Base-by-base conservation (phyloP, 2,113 vertebrate genomes). In the Crotophaga sulcirostris region DNA sequence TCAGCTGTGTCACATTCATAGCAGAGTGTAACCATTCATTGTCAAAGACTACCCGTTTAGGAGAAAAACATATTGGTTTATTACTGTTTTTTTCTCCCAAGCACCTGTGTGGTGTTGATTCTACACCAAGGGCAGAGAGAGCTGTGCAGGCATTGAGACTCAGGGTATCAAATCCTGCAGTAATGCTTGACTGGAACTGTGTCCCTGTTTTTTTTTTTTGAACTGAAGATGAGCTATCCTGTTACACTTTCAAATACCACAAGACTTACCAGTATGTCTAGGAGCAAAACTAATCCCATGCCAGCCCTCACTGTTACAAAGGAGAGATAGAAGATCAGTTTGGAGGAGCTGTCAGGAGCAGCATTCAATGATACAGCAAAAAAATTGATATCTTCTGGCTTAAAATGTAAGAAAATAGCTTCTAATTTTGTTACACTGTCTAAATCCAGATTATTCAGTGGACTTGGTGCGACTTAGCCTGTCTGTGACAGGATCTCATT, bases 291-390 rank as follows among this genome's bases (percentile, higher is more conserved):
- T 49, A 84, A 60, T 7, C 40, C 17, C 10, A 18, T 51, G 19
- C 33, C 29, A 70, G 23, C 29, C 19, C 49, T 73, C 28, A n/a
- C 31, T 58, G 34, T 47, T 59, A 28, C 0, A 0, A 72, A 24
- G 62, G 36, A n/a, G 79, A 67, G 85, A 25, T 0, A 4, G 68
- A 72, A 92, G 26, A 33, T 60, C 68, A 21, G 54, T 58, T 81
- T 4, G 4, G 52, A 34, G 56, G 72, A 74, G 38, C 42, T 78
- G 42, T 56, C 59, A 42, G n/a, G 44, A 90, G 54, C 52, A 63
- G n/a, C 62, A 10, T 45, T 68, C 40, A 14, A 33, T 21, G 40
- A 63, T 17, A 51, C 58, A 73, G 38, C 63, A 81, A 44, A 29
- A 33, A 56, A 24, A 24, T 1, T 1, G 15, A 0, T 42, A 68